Conservation (phyloP, 2,797 vertebrate genomes). For the Odontamblyopus lacepedii region DNA sequence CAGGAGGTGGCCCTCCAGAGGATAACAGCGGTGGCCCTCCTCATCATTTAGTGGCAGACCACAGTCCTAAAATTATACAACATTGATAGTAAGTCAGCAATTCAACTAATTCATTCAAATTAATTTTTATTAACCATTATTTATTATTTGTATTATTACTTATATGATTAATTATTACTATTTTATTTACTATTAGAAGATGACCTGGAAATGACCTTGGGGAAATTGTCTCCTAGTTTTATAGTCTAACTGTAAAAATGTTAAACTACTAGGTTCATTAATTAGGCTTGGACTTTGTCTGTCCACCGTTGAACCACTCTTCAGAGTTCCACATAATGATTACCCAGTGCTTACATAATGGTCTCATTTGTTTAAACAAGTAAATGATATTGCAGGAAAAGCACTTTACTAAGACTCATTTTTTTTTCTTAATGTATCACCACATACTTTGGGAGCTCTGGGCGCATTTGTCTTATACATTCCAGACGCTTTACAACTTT, state of each 20-base stretch:
- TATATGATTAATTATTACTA: no score
- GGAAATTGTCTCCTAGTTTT: no score
- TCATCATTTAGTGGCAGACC: conserved; percentile 95
- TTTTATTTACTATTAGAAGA: no score
- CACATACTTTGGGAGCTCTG: no score
- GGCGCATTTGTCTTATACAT: no score
- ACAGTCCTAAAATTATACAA: conserved; percentile 82
- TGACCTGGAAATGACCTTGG: no score
- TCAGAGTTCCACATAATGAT: neutral
- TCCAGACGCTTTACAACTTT: no score
- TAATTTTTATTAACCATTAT: no score
- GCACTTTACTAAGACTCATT: no score
- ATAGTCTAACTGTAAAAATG: no score
- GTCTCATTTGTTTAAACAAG: neutral
- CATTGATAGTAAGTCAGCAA: neutral
- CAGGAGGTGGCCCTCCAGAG: conserved; percentile 91
- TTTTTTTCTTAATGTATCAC: no score
- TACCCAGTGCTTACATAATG: neutral
- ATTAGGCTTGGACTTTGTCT: neutral
- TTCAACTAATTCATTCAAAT: neutral
- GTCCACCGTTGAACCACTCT: neutral
- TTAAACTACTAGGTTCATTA: neutral
- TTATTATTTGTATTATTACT: no score
- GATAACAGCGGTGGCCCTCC: conserved; percentile 95
- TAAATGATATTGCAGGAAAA: neutral